Evolutionary conservation across 1,140 invertebrate species (phyloP).

Genomic region (Cydia splendana): DNA sequence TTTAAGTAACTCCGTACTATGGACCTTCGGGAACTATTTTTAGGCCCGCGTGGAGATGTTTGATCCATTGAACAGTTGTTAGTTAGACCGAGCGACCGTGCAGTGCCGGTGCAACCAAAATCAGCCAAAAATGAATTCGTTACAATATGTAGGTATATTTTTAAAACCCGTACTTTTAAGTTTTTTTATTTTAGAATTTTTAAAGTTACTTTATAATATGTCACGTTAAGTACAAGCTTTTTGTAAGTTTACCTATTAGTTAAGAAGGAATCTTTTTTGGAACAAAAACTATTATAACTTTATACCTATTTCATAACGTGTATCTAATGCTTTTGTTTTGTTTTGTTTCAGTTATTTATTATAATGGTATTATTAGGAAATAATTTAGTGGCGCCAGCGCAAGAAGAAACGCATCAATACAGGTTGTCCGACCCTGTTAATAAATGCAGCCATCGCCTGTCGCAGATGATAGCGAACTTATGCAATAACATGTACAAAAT

Average conservation of each 20-base stretch:
- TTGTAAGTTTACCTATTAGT: too few species aligned
- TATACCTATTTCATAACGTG: constrained; percentile 6
- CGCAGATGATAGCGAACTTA: constrained; percentile 58
- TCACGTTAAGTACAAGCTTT: too few species aligned
- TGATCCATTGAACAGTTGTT: constrained; percentile 65
- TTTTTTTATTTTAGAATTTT: background rate
- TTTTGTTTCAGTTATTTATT: constrained; percentile 51
- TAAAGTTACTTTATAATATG: constrained; percentile 27
- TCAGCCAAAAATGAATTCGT: constrained; percentile 51
- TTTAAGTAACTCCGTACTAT: constrained; percentile 72
- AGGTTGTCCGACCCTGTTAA: constrained; percentile 57
- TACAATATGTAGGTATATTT: constrained; percentile 57
- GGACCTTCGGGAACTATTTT: constrained; percentile 64
- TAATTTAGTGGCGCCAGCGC: constrained; percentile 37
- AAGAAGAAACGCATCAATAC: constrained; percentile 41
- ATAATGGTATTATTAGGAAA: constrained; percentile 51
- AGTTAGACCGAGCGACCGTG: constrained; percentile 43
- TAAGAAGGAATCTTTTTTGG: constrained; percentile 3
- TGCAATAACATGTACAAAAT: constrained; percentile 67
- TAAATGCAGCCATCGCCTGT: constrained; percentile 63
- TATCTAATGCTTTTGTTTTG: constrained; percentile 30
- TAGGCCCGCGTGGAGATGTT: constrained; percentile 47
- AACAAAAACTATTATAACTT: background rate
- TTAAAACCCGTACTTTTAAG: background rate
- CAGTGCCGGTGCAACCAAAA: constrained; percentile 36